A percentile compares a stretch with the other conserved stretches of the same genome.
Conservation (phyloP, 1,140 invertebrate genomes). For the Leptopilina boulardi region DNA sequence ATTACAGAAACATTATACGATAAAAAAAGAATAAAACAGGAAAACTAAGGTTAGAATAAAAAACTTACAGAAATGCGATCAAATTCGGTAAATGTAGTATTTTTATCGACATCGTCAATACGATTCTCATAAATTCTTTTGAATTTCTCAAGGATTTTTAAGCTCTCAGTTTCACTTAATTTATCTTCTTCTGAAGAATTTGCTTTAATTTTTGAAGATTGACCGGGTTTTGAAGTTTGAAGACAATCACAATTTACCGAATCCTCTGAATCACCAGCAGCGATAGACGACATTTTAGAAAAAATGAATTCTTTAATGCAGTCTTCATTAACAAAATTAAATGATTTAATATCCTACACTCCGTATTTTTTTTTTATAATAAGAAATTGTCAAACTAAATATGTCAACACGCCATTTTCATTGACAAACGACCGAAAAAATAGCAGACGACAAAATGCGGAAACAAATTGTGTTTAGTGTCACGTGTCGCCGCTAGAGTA, state of each 20-base stretch:
- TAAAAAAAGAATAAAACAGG: not conserved
- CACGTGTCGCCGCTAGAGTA: not conserved
- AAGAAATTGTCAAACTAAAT: slow-evolving; percentile 11
- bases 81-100: slow-evolving; percentile 34
- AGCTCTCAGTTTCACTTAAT: slow-evolving; percentile 34
- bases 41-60: not conserved
- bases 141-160: slow-evolving; percentile 45
- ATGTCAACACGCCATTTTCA: slow-evolving; percentile 42
- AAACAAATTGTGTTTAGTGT: not conserved
- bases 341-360: slow-evolving; percentile 35
- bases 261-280: not conserved
- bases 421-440: slow-evolving; percentile 37
- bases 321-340: slow-evolving; percentile 23
- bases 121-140: slow-evolving; percentile 42
- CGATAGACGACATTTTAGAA: slow-evolving; percentile 41
- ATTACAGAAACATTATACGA: not conserved
- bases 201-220: slow-evolving; percentile 4
- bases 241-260: not conserved
- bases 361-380: slow-evolving; percentile 8
- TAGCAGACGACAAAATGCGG: not conserved
- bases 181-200: slow-evolving; percentile 20
- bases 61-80: slow-evolving; percentile 41
- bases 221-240: not conserved
- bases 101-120: slow-evolving; percentile 40
- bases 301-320: not conserved